These are phyloP conservation scores for Microplitis mediator DNA, from an alignment of 1,140 invertebrate genomes.

Conservation along the genomic window DNA sequence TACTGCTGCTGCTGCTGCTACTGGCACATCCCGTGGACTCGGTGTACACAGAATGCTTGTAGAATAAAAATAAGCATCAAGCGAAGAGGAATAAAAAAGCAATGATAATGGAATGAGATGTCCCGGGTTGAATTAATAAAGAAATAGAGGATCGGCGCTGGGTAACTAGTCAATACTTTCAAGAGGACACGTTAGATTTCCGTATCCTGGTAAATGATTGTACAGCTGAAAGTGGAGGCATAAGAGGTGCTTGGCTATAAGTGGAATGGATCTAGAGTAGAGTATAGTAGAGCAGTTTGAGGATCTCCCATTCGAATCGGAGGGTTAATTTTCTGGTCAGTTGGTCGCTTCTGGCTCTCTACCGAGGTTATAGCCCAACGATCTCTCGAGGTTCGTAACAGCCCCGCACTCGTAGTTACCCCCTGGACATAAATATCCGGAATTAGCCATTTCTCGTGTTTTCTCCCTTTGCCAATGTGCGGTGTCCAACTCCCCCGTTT, in stretches of 20 bases:
- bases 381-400: conserved; percentile 61
- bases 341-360: conserved; percentile 63
- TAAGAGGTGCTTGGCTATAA: conserved; percentile 13
- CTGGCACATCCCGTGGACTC: conserved; percentile 27
- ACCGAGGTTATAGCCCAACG: conserved; percentile 56
- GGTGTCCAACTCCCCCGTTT: conserved; percentile 24
- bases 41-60: conserved; percentile 8
- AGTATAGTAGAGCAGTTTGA: conserved; percentile 37
- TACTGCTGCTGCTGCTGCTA: conserved; percentile 25
- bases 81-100: neutral
- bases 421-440: conserved; percentile 63
- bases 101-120: neutral
- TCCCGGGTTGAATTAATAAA: conserved; percentile 39
- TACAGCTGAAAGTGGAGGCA: neutral
- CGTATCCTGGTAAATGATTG: neutral
- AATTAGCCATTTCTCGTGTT: conserved; percentile 64
- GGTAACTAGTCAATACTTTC: too few relatives aligned
- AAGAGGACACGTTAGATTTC: neutral
- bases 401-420: conserved; percentile 49
- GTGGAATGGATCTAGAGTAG: conserved; percentile 34
- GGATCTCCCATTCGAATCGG: conserved; percentile 51
- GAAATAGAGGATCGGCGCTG: conserved; percentile 22
- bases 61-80: neutral
- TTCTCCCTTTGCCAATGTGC: conserved; percentile 36
- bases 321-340: conserved; percentile 66